Evolutionary conservation across 1,140 invertebrate species (phyloP).

Genomic region (Branchinecta lindahli): DNA sequence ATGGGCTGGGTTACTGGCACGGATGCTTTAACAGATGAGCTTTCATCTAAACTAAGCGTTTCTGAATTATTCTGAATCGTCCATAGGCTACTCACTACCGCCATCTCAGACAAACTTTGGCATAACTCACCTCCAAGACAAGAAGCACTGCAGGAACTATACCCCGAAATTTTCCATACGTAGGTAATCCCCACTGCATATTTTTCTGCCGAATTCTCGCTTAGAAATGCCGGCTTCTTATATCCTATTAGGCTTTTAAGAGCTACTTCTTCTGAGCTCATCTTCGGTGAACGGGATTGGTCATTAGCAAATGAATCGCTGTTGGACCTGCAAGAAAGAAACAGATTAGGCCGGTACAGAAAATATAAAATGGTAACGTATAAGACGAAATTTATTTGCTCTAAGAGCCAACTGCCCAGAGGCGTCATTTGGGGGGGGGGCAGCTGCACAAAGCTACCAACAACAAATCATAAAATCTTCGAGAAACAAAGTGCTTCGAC

Average conservation of each 20-base stretch:
- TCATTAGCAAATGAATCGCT: background rate
- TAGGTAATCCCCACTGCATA: conserved; percentile 25
- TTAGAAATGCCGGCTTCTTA: conserved; percentile 4
- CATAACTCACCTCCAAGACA: conserved; percentile 63
- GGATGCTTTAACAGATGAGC: no score
- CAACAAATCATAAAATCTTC: no score
- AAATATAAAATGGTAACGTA: background rate
- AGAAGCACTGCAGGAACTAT: conserved; percentile 76
- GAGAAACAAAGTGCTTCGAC: no score
- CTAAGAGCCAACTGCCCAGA: no score
- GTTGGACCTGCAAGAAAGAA: background rate
- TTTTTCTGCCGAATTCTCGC: background rate
- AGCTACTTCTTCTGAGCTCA: background rate
- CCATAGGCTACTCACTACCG: no score
- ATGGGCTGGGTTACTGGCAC: no score
- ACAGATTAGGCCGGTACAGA: background rate
- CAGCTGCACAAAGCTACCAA: no score
- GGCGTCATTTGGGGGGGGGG: no score
- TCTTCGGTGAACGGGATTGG: background rate
- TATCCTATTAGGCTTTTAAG: background rate
- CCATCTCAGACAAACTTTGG: no score
- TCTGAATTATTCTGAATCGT: no score
- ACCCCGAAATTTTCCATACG: conserved; percentile 36
- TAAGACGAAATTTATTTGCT: no score
- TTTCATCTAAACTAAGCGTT: no score